These are phyloP conservation scores for Rhynchotus rufescens DNA, from an alignment of 2,797 vertebrate species.

Conservation along the genomic window DNA sequence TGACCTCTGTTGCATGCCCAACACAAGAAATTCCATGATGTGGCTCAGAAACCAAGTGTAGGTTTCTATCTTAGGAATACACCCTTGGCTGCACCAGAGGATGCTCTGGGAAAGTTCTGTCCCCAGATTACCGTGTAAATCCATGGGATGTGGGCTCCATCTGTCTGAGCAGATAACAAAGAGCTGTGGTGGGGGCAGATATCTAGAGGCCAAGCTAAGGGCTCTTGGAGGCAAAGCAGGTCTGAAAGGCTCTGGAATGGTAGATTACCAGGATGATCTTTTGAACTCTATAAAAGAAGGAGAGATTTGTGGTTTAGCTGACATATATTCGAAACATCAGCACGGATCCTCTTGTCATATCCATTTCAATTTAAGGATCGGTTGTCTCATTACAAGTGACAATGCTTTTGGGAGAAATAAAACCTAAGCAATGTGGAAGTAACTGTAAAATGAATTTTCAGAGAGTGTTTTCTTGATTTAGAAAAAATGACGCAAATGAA, in stretches of 20 bases:
- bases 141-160: not conserved
- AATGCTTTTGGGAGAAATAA: rapidly evolving
- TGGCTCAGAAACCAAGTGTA: too few relatives aligned
- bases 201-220: rapidly evolving
- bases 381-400: not conserved
- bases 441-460: not conserved
- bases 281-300: not conserved
- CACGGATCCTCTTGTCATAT: too few relatives aligned
- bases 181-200: not conserved
- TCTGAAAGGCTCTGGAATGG: not conserved
- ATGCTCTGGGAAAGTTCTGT: not conserved
- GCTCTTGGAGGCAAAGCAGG: rapidly evolving
- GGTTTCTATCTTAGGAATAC: not conserved
- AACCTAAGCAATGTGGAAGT: rapidly evolving
- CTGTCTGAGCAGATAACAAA: not conserved
- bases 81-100: too few relatives aligned
- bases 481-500: not conserved
- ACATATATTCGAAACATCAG: not conserved
- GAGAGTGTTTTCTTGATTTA: not conserved
- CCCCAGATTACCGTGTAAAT: not conserved
- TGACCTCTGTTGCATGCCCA: not conserved
- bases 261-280: not conserved
- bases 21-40: not conserved
- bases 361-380: rapidly evolving
- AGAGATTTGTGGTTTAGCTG: rapidly evolving